Conservation (phyloP, 1,140 invertebrate species). For the Aethina tumida region DNA sequence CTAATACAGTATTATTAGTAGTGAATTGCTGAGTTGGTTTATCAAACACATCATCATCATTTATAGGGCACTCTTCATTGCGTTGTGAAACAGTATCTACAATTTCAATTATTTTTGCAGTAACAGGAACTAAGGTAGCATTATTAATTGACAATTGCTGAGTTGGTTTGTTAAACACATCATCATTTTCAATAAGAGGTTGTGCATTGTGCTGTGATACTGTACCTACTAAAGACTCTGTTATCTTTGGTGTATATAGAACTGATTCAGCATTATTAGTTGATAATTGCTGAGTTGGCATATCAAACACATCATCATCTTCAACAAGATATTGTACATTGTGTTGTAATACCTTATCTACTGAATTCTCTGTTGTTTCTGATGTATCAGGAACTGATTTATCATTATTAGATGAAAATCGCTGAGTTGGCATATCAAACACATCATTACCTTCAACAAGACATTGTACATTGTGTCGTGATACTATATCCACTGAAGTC, state of each 20-base stretch:
- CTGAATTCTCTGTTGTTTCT: background rate
- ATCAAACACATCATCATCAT: conserved; percentile 2
- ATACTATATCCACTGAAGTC: too few relatives aligned
- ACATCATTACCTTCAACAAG: too few relatives aligned
- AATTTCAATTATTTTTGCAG: background rate
- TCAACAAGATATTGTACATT: background rate
- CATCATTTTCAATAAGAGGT: too few relatives aligned
- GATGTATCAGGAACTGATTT: background rate
- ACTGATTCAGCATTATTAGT: too few relatives aligned
- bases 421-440: too few relatives aligned
- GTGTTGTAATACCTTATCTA: background rate
- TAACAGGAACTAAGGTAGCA: background rate
- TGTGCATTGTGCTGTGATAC: too few relatives aligned
- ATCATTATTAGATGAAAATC: background rate
- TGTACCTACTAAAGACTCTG: too few relatives aligned
- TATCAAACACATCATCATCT: conserved; percentile 3
- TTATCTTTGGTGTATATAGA: too few relatives aligned
- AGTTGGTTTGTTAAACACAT: too few relatives aligned
- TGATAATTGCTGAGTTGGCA: background rate
- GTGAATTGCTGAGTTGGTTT: background rate
- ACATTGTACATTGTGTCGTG: too few relatives aligned
- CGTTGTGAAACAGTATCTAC: background rate
- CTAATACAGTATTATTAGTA: too few relatives aligned
- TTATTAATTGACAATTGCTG: background rate
- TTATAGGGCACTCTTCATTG: background rate